Percentiles rank a stretch among this genome's conserved stretches.
phyloP scores from a whole-genome alignment of 2,113 vertebrate genomes.

The Pelmatolapia mariae region DNA sequence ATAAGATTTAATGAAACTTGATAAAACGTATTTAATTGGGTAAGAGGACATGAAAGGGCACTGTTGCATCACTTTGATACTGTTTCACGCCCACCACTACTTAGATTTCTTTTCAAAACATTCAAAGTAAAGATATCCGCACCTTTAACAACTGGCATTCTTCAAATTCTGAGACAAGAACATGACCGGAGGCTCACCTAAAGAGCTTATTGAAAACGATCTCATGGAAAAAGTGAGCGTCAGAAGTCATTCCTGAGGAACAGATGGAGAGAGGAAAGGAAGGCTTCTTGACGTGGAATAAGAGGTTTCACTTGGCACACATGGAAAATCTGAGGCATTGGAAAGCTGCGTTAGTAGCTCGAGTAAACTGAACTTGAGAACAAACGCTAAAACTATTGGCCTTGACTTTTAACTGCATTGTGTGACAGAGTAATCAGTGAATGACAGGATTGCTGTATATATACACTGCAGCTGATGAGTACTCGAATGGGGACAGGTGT shows the following conservation, averaged over 20 bases:
- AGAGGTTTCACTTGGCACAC: not conserved
- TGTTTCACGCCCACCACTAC: not conserved
- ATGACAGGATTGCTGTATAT: not conserved
- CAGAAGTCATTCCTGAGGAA: not conserved
- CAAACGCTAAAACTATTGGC: accelerated
- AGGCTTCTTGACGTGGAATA: not conserved
- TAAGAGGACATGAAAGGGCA: not conserved
- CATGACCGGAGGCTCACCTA: not conserved
- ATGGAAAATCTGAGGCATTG: not conserved
- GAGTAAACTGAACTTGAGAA: not conserved
- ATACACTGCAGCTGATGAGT: not conserved
- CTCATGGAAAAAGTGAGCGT: not conserved
- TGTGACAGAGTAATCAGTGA: not conserved
- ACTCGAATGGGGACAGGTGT: not conserved
- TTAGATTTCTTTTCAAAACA: constrained; percentile 12
- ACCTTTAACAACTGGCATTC: constrained; percentile 2
- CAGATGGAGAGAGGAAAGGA: not conserved
- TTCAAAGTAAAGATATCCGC: constrained; percentile 28
- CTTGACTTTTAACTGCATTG: not conserved
- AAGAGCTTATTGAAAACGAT: not conserved
- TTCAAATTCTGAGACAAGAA: constrained; percentile 28
- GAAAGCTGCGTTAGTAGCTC: not conserved
- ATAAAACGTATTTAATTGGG: not conserved
- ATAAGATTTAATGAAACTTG: not conserved
- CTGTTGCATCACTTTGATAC: not conserved